A percentile compares a stretch with the other conserved stretches of the same genome.
Conservation (phyloP, 2,113 vertebrate genomes). For the Protobothrops mucrosquamatus region DNA sequence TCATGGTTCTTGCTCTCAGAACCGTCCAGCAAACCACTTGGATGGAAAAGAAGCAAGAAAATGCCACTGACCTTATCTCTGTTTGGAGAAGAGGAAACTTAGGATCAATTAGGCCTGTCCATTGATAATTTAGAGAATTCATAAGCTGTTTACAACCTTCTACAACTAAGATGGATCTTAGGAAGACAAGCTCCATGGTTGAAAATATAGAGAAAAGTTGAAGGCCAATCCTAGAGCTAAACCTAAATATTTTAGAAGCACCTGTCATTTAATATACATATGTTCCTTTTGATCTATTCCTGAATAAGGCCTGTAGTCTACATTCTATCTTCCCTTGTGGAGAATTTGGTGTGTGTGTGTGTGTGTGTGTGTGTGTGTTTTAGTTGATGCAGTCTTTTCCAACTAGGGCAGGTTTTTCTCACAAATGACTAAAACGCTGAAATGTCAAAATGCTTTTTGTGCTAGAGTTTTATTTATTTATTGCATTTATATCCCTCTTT, state of each 20-base stretch:
- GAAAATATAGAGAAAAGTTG: neutral
- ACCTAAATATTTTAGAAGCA: neutral
- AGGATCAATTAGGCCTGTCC: neutral
- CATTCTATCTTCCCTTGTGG: neutral
- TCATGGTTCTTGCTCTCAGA: slow-evolving; percentile 71
- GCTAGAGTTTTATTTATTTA: neutral
- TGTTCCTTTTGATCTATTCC: neutral
- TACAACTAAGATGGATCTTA: accelerated
- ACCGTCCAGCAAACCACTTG: slow-evolving; percentile 53
- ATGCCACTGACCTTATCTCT: slow-evolving; percentile 39
- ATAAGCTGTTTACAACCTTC: slow-evolving; percentile 18
- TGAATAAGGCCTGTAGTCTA: neutral
- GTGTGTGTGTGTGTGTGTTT: too few relatives aligned
- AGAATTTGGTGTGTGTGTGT: neutral
- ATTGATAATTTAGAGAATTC: neutral
- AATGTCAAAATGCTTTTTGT: neutral
- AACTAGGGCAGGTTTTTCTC: neutral
- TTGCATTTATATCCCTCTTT: neutral
- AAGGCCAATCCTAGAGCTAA: neutral
- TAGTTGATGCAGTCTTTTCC: neutral
- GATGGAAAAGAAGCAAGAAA: neutral
- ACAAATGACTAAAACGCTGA: neutral
- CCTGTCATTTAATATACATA: neutral
- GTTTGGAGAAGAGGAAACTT: slow-evolving; percentile 30
- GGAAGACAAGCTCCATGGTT: neutral